Percentiles rank a stretch among this genome's conserved stretches.
phyloP scores from a whole-genome alignment of 2,888 invertebrate genomes.

The Stenoptilia bipunctidactyla region DNA sequence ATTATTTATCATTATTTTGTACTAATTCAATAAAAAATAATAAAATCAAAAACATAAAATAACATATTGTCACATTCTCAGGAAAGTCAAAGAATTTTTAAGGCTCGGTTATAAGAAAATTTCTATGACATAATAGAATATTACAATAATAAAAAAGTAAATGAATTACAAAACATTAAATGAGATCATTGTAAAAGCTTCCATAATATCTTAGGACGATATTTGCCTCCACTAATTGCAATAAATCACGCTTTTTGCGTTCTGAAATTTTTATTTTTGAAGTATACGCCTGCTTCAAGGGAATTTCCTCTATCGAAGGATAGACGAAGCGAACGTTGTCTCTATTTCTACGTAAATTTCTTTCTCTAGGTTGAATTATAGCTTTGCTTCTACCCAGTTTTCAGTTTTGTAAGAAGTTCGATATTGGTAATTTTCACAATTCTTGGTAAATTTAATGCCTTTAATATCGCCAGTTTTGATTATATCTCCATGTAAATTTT shows the following conservation, averaged over 20 bases:
- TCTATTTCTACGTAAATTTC: neutral
- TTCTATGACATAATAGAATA: no score
- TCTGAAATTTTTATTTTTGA: slow-evolving; percentile 5
- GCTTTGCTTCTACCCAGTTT: neutral
- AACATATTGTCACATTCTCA: no score
- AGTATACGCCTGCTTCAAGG: neutral
- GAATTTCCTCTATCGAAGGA: neutral
- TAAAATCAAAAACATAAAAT: no score
- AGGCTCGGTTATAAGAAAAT: no score
- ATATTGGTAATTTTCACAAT: neutral
- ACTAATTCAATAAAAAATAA: no score
- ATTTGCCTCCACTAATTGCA: neutral
- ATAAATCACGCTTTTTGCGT: slow-evolving; percentile 4
- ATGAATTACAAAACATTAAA: no score
- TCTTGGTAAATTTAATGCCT: slow-evolving; percentile 1
- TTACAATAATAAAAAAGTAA: no score
- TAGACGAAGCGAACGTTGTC: no score
- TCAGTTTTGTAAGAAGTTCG: neutral
- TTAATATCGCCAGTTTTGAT: slow-evolving; percentile 4
- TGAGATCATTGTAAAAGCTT: neutral
- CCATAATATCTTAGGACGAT: slow-evolving; percentile 3
- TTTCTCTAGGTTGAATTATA: neutral
- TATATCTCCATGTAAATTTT: slow-evolving; percentile 2
- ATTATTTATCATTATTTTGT: neutral
- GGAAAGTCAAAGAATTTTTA: no score